Percentiles rank a stretch among this genome's conserved stretches.
These are phyloP conservation scores for Trissoscelio sp. DNA, from an alignment of 2,888 invertebrate genomes.

Conservation along the genomic window DNA sequence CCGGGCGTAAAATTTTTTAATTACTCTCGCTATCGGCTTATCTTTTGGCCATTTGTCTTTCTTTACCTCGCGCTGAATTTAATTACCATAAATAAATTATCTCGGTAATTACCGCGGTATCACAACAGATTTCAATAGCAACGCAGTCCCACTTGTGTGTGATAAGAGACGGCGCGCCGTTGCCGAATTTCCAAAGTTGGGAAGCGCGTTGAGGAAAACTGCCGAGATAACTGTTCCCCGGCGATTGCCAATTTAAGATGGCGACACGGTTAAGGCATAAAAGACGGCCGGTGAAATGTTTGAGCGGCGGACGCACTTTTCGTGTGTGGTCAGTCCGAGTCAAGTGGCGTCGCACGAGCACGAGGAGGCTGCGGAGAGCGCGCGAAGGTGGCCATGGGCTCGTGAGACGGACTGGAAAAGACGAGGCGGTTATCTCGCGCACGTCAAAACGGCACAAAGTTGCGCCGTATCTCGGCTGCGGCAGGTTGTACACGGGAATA, in stretches of 20 bases:
- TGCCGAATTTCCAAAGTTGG: slow-evolving; percentile 33
- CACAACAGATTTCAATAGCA: slow-evolving; percentile 45
- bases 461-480: slow-evolving; percentile 76
- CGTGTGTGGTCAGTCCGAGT: slow-evolving; percentile 45
- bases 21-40: slow-evolving; percentile 48
- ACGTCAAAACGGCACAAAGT: slow-evolving; percentile 81
- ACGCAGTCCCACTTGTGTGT: slow-evolving; percentile 11
- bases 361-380: slow-evolving; percentile 15
- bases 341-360: slow-evolving; percentile 27
- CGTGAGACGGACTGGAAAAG: slow-evolving; percentile 63
- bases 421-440: slow-evolving; percentile 75
- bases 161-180: slow-evolving; percentile 20
- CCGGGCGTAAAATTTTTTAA: slow-evolving; percentile 55
- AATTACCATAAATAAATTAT: slow-evolving; percentile 66
- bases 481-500: slow-evolving; percentile 76
- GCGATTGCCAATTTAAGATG: not conserved
- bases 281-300: slow-evolving; percentile 9
- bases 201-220: not conserved
- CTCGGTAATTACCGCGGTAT: slow-evolving; percentile 49
- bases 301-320: slow-evolving; percentile 26
- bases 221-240: not conserved
- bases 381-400: slow-evolving; percentile 49
- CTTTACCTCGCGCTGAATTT: slow-evolving; percentile 48
- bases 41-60: slow-evolving; percentile 56
- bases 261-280: not conserved